Evolutionary conservation across 2,888 invertebrate genomes (phyloP).

Genomic region (Gari tellinella): DNA sequence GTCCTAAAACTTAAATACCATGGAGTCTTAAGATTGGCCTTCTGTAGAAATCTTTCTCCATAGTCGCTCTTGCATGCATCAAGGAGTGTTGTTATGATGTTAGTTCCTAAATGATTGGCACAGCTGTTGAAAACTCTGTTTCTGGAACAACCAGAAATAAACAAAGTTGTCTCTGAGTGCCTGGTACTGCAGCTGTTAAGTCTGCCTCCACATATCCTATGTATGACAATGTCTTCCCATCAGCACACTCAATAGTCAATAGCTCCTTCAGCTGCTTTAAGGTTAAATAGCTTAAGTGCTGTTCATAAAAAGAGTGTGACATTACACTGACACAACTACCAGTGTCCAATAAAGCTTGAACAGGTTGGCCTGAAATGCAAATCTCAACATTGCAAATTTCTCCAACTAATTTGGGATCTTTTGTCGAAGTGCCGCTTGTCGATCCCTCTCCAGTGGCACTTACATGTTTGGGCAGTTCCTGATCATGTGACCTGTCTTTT

Average conservation of each 20-base stretch:
- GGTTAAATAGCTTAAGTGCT: background rate
- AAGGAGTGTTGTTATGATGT: slow-evolving; percentile 27
- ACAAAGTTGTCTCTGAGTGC: background rate
- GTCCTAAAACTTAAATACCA: slow-evolving; percentile 21
- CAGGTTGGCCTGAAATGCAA: background rate
- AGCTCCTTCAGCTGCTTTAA: slow-evolving; percentile 1
- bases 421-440: background rate
- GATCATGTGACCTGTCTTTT: slow-evolving; percentile 10
- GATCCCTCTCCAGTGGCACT: slow-evolving; percentile 26
- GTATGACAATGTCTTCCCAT: slow-evolving; percentile 25
- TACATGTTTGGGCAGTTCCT: slow-evolving; percentile 30
- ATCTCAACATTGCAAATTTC: slow-evolving; percentile 21
- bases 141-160: slow-evolving; percentile 21
- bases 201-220: slow-evolving; percentile 16
- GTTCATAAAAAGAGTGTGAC: slow-evolving; percentile 6
- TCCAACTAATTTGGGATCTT: slow-evolving; percentile 31
- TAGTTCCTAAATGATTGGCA: slow-evolving; percentile 54
- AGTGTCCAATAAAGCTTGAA: slow-evolving; percentile 28
- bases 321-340: slow-evolving; percentile 16
- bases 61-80: slow-evolving; percentile 1
- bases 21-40: slow-evolving; percentile 2
- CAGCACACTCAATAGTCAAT: slow-evolving; percentile 22
- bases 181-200: slow-evolving; percentile 8
- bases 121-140: slow-evolving; percentile 17
- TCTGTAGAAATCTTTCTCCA: slow-evolving; percentile 25